phyloP scores from a whole-genome alignment of 2,888 invertebrate species.

The Monopis laevigella region DNA sequence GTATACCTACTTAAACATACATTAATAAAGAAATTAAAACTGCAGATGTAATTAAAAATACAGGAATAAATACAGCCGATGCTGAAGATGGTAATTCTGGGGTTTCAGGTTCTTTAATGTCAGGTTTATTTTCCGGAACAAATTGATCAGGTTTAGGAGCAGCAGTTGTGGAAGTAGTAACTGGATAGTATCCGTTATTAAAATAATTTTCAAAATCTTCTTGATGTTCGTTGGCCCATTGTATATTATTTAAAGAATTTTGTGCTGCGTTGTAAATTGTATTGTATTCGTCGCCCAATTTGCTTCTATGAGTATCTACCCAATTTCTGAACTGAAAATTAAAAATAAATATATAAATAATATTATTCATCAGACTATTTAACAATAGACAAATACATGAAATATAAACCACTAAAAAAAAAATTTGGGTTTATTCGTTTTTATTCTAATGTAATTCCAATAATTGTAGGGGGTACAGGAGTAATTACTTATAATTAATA shows the following conservation, averaged over 20 bases:
- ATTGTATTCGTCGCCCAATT: conserved; percentile 25
- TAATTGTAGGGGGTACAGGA: too few species aligned
- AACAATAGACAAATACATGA: too few species aligned
- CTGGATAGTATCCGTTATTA: conserved; percentile 22
- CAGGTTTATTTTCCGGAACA: conserved; percentile 19
- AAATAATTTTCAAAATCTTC: conserved; percentile 34
- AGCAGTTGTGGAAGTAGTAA: conserved; percentile 17
- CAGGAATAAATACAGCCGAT: conserved; percentile 29
- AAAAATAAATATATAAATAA: conserved; percentile 12
- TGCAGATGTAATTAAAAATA: conserved; percentile 16
- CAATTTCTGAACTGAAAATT: conserved; percentile 40
- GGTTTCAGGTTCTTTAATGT: conserved; percentile 15
- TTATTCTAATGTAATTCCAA: too few species aligned
- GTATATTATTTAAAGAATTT: conserved; percentile 26
- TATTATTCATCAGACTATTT: too few species aligned
- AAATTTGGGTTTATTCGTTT: too few species aligned
- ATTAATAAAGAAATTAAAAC: neutral
- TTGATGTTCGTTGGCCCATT: conserved; percentile 28
- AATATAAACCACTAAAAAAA: too few species aligned
- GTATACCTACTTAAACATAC: too few species aligned
- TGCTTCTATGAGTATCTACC: conserved; percentile 26
- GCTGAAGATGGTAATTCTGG: conserved; percentile 38
- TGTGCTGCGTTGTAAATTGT: conserved; percentile 26
- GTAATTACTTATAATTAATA: too few species aligned
- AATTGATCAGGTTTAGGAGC: conserved; percentile 12